Evolutionary conservation across 2,113 vertebrate species (phyloP).

Genomic region (Semicossyphus pulcher): DNA sequence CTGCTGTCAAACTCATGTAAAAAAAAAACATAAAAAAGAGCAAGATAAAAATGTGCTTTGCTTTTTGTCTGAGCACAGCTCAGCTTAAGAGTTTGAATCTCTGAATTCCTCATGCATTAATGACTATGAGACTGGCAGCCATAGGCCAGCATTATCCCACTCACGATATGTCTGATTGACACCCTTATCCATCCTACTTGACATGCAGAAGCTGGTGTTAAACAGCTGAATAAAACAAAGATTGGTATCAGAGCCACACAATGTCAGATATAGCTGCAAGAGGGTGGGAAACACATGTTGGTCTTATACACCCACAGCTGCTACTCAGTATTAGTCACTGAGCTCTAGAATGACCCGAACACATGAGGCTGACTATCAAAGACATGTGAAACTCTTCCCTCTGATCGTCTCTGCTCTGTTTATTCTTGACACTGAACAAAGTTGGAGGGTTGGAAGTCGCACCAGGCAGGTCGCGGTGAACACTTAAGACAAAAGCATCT

Average conservation of each 20-base stretch:
- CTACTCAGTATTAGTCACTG: too few species aligned
- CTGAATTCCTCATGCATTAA: not conserved
- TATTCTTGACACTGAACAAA: not conserved
- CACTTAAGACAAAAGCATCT: conserved; percentile 2
- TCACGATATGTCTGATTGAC: too few species aligned
- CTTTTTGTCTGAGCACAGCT: too few species aligned
- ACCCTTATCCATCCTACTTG: not conserved
- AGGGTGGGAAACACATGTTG: not conserved
- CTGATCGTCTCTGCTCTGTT: not conserved
- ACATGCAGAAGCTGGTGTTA: not conserved
- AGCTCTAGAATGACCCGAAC: not conserved
- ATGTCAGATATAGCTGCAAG: not conserved
- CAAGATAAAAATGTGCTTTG: too few species aligned
- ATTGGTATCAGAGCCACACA: not conserved
- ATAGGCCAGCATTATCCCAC: not conserved
- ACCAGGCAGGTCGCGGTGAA: conserved; percentile 1
- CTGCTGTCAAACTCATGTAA: too few species aligned
- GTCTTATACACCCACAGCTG: not conserved
- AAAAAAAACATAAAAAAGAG: too few species aligned
- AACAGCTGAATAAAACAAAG: conserved; percentile 1
- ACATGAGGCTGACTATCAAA: not conserved
- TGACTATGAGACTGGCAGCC: not conserved
- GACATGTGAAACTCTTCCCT: not conserved
- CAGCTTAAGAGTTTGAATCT: not conserved
- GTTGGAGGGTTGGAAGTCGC: not conserved